phyloP scores from a whole-genome alignment of 1,140 invertebrate genomes.

The Drosophila trapezifrons region DNA sequence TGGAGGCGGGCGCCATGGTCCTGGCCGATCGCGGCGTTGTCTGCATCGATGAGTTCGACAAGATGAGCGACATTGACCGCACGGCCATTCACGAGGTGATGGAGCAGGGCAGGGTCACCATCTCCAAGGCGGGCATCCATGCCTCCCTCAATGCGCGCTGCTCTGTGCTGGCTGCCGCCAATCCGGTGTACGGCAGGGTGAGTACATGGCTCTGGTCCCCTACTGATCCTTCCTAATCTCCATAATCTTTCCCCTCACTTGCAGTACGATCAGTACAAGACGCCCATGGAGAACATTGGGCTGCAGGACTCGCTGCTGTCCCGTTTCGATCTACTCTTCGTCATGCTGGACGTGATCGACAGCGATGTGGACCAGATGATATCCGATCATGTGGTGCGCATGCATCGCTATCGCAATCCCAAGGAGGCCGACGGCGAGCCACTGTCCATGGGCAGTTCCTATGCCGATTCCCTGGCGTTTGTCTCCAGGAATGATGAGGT shows the following conservation, averaged over 20 bases:
- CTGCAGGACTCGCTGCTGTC: constrained; percentile 98
- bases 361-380: constrained; percentile 95
- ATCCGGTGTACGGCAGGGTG: constrained; percentile 99
- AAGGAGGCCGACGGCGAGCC: constrained; percentile 98
- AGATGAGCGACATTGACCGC: constrained; percentile 99
- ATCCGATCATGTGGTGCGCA: constrained; percentile 98
- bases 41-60: constrained; percentile 99
- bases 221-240: background rate
- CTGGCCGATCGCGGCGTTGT: constrained; percentile 98
- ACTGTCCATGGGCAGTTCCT: constrained; percentile 90
- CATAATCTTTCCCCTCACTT: constrained; percentile 42
- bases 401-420: constrained; percentile 97
- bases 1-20: constrained; percentile 99
- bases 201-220: constrained; percentile 52
- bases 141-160: constrained; percentile 98
- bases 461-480: constrained; percentile 90
- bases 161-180: constrained; percentile 98
- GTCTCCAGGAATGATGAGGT: constrained; percentile 89
- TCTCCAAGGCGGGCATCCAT: constrained; percentile 99
- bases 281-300: constrained; percentile 99
- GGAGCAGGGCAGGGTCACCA: constrained; percentile 98
- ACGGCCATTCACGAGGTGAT: constrained; percentile 99
- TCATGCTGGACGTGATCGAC: constrained; percentile 97
- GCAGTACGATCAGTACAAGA: constrained; percentile 99
- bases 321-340: constrained; percentile 99